Evolutionary conservation across 2,797 vertebrate species (phyloP).

Genomic region (Caiman crocodilus): DNA sequence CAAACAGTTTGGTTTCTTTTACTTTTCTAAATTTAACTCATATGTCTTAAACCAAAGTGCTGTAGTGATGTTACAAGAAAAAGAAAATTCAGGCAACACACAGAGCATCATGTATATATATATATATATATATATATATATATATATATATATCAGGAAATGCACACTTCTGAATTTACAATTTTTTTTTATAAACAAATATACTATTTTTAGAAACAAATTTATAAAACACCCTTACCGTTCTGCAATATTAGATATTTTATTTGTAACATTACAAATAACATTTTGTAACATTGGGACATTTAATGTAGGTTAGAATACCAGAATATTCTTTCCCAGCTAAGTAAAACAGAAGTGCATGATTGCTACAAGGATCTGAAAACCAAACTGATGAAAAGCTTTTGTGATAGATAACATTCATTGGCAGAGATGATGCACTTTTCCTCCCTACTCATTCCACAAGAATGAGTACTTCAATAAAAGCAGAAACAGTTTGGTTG

Average conservation of each 20-base stretch:
- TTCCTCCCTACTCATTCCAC: constrained; percentile 13
- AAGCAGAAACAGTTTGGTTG: constrained; percentile 9
- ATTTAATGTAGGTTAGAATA: neutral
- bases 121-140: too few species aligned
- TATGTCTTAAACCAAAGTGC: neutral
- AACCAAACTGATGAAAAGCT: constrained; percentile 5
- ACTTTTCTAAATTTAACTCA: neutral
- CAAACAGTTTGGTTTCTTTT: neutral
- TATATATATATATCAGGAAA: neutral
- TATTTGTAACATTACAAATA: neutral
- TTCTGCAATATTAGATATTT: neutral
- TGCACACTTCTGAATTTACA: accelerated
- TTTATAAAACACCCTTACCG: too few species aligned
- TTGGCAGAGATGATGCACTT: neutral
- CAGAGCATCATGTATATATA: too few species aligned
- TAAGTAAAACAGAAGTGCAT: neutral
- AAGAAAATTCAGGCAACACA: neutral
- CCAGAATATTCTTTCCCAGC: neutral
- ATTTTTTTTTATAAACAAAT: constrained; percentile 1
- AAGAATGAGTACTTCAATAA: neutral
- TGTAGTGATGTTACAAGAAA: neutral
- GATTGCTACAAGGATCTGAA: neutral
- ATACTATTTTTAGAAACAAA: too few species aligned
- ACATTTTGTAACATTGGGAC: accelerated
- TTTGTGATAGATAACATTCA: constrained; percentile 18